These are phyloP conservation scores for Heliothis subflexa DNA, from an alignment of 1,140 invertebrate species.

Conservation along the genomic window DNA sequence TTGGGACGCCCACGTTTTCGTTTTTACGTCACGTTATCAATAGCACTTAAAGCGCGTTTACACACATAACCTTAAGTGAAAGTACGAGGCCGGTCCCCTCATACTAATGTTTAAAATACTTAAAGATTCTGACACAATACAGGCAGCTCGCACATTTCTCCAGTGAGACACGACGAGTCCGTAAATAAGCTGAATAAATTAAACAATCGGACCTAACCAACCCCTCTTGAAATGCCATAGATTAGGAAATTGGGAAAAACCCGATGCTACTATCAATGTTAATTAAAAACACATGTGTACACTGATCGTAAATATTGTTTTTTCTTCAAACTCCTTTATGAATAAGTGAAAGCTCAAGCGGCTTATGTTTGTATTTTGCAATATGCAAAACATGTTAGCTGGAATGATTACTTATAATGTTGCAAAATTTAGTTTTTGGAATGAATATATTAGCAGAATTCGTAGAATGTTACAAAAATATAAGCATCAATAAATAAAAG, in stretches of 20 bases:
- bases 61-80: slow-evolving; percentile 85
- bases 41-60: slow-evolving; percentile 78
- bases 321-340: slow-evolving; percentile 31
- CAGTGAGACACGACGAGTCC: slow-evolving; percentile 68
- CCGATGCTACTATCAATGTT: neutral
- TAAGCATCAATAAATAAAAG: neutral
- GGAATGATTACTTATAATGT: slow-evolving; percentile 8
- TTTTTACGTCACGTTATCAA: slow-evolving; percentile 80
- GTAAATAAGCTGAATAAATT: slow-evolving; percentile 84
- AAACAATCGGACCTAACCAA: slow-evolving; percentile 74
- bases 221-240: slow-evolving; percentile 70
- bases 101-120: slow-evolving; percentile 84
- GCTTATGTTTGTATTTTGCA: slow-evolving; percentile 23
- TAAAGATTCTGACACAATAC: slow-evolving; percentile 81
- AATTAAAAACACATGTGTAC: neutral
- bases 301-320: slow-evolving; percentile 2
- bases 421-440: slow-evolving; percentile 19
- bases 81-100: slow-evolving; percentile 77
- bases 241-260: slow-evolving; percentile 55
- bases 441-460: neutral
- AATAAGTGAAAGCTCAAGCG: slow-evolving; percentile 40
- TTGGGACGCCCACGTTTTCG: slow-evolving; percentile 54
- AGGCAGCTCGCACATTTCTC: slow-evolving; percentile 76
- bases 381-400: slow-evolving; percentile 39
- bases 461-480: neutral